These are phyloP conservation scores for Morus bassanus DNA, from an alignment of 2,797 vertebrate genomes.

Conservation along the genomic window DNA sequence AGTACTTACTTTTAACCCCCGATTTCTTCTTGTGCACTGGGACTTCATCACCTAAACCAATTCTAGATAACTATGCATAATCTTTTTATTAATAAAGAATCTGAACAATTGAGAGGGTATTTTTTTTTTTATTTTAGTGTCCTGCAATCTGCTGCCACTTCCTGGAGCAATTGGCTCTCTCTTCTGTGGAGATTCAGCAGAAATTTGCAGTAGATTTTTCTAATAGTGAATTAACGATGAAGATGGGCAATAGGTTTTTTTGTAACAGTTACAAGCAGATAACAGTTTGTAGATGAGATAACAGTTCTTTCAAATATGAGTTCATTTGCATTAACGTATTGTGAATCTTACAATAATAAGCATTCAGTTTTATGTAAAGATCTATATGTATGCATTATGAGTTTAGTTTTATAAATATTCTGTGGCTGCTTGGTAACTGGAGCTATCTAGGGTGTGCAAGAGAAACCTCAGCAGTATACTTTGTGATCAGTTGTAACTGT, in stretches of 20 bases:
- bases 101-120: not conserved
- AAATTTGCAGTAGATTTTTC: not conserved
- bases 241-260: not conserved
- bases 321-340: not conserved
- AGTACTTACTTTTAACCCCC: not conserved
- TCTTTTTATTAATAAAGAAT: not conserved
- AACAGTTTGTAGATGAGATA: not conserved
- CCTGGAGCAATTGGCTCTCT: not conserved
- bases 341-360: not conserved
- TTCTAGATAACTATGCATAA: not conserved
- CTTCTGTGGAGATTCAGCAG: not conserved
- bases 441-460: not conserved
- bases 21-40: not conserved
- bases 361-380: not conserved
- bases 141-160: not conserved
- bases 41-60: not conserved
- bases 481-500: conserved; percentile 47
- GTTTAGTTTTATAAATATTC: not conserved
- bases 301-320: not conserved
- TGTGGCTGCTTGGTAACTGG: not conserved
- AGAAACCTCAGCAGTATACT: conserved; percentile 28
- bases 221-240: not conserved
- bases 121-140: not conserved
- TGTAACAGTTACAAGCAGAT: too few species aligned
- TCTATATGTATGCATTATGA: not conserved